Conservation (phyloP, 1,140 invertebrate genomes). For the Eupristina koningsbergeri region DNA sequence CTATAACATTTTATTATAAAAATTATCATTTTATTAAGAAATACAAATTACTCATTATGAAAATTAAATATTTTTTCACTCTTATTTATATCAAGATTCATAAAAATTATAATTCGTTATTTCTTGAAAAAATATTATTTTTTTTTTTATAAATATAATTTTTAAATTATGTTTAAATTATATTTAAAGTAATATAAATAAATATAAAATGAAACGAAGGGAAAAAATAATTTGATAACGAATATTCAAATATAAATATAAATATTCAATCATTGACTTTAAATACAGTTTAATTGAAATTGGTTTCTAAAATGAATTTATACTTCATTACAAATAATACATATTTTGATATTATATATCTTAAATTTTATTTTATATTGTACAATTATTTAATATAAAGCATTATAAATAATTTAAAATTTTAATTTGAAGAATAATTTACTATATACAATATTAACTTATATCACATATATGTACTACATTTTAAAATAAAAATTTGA, state of each 20-base stretch:
- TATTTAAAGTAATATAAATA: no score
- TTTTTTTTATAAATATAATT: no score
- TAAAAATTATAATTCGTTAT: no score
- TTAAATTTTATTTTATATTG: not conserved
- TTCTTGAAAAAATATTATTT: no score
- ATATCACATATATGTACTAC: constrained; percentile 22
- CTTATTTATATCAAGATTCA: no score
- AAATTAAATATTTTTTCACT: no score
- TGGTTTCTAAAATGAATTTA: not conserved
- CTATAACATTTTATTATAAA: no score
- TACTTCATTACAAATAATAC: not conserved
- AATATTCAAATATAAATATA: not conserved
- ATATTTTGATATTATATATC: not conserved
- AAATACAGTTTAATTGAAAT: not conserved
- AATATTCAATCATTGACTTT: not conserved
- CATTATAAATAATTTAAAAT: constrained; percentile 10
- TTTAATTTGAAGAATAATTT: not conserved
- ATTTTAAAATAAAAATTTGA: not conserved
- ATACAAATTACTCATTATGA: no score
- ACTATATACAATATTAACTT: constrained; percentile 29
- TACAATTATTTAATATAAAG: not conserved
- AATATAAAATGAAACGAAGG: no score
- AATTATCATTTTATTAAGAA: no score
- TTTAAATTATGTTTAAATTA: no score
- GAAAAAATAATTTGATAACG: not conserved